phyloP scores from a whole-genome alignment of 2,888 invertebrate genomes.

The Polymixis flavicincta region DNA sequence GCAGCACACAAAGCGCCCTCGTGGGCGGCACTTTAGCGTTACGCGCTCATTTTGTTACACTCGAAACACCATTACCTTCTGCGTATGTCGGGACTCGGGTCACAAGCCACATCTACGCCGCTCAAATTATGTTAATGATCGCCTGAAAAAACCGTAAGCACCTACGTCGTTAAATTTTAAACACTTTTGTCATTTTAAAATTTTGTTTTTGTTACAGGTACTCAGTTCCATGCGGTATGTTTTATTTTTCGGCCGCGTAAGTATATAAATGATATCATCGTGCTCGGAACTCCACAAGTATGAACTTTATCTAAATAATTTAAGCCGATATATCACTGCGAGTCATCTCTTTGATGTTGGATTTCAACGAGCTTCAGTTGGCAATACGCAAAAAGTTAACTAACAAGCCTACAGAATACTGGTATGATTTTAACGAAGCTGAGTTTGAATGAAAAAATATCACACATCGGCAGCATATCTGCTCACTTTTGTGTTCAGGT shows the following conservation, averaged over 20 bases:
- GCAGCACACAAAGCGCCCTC: slow-evolving; percentile 76
- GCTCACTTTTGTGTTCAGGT: slow-evolving; percentile 49
- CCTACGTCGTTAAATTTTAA: slow-evolving; percentile 78
- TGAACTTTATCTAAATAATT: slow-evolving; percentile 75
- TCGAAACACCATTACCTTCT: slow-evolving; percentile 77
- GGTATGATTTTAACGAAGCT: slow-evolving; percentile 77
- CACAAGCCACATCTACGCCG: slow-evolving; percentile 72
- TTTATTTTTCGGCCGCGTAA: slow-evolving; percentile 58
- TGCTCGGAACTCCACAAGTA: slow-evolving; percentile 67
- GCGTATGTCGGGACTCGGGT: slow-evolving; percentile 57
- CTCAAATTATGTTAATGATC: slow-evolving; percentile 81
- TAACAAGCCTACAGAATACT: slow-evolving; percentile 73
- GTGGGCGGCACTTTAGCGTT: slow-evolving; percentile 74
- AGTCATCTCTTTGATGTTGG: slow-evolving; percentile 75
- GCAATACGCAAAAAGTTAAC: slow-evolving; percentile 76
- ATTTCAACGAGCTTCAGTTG: slow-evolving; percentile 70
- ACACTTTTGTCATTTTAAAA: slow-evolving; percentile 68
- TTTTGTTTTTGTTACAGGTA: slow-evolving; percentile 83
- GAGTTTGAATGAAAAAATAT: slow-evolving; percentile 73
- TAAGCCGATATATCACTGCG: slow-evolving; percentile 69
- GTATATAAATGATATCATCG: slow-evolving; percentile 66
- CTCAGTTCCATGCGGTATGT: slow-evolving; percentile 61
- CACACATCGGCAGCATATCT: slow-evolving; percentile 50
- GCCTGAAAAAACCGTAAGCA: slow-evolving; percentile 76
- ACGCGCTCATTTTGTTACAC: slow-evolving; percentile 79